phyloP scores from a whole-genome alignment of 2,888 invertebrate species.

The Cephus runcator region DNA sequence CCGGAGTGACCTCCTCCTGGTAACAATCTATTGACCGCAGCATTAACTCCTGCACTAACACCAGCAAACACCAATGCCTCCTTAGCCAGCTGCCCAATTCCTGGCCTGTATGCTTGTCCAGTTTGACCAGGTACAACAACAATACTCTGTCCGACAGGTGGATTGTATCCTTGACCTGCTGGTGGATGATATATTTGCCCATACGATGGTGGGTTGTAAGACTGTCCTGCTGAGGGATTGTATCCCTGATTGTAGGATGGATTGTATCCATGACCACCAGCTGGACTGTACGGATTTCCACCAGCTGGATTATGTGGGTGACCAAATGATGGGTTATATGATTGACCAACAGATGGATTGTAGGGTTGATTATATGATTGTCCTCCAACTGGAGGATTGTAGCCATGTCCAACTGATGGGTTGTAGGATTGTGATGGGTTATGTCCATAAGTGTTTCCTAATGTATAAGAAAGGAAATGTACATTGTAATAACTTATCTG shows the following conservation, averaged over 20 bases:
- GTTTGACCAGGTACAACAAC: conserved; percentile 37
- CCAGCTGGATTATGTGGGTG: conserved; percentile 3
- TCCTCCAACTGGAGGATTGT: conserved; percentile 36
- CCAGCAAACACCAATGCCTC: conserved; percentile 61
- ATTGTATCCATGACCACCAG: conserved; percentile 26
- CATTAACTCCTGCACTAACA: conserved; percentile 60
- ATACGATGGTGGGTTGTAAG: conserved; percentile 38
- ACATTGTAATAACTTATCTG: too few species aligned
- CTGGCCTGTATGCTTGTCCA: conserved; percentile 44
- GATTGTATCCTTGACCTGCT: conserved; percentile 33
- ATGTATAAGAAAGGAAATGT: too few species aligned
- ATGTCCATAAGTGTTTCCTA: conserved; percentile 13
- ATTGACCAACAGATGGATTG: conserved; percentile 27
- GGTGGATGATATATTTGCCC: conserved; percentile 21
- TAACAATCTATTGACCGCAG: conserved; percentile 56
- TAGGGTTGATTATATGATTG: conserved; percentile 28
- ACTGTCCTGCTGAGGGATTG: conserved; percentile 13
- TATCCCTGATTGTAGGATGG: conserved; percentile 35
- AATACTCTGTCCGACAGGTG: conserved; percentile 49
- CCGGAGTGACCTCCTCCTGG: conserved; percentile 48
- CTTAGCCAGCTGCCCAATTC: conserved; percentile 61
- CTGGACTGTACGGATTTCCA: conserved; percentile 23
- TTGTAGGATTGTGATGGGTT: conserved; percentile 25
- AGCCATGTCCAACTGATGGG: conserved; percentile 35
- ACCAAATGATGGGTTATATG: background rate